Conservation (phyloP, 1,140 invertebrate species). For the Acromyrmex heyeri region DNA sequence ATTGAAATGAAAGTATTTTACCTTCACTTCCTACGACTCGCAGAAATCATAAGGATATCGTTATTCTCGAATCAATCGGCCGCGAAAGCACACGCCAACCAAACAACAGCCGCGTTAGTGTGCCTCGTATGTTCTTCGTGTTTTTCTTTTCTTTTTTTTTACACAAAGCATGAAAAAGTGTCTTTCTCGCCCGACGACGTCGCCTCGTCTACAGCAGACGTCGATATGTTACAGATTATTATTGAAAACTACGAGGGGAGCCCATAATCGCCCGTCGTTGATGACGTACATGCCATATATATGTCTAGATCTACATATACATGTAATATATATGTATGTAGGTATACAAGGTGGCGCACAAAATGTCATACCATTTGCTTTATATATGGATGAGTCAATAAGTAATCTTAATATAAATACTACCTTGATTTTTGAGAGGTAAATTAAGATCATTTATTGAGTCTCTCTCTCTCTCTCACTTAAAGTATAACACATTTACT, state of each 20-base stretch:
- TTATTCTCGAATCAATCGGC: conserved; percentile 28
- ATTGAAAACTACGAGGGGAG: conserved; percentile 14
- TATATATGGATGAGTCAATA: no score
- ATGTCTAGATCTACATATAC: conserved; percentile 15
- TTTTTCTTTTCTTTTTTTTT: not conserved
- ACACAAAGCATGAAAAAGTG: conserved; percentile 24
- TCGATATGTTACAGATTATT: conserved; percentile 46
- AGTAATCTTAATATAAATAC: no score
- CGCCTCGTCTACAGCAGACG: conserved; percentile 21
- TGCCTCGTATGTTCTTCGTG: conserved; percentile 53
- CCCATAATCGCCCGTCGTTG: conserved; percentile 21
- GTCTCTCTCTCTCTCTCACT: no score
- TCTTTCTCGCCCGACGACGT: conserved; percentile 26
- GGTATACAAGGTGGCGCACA: no score
- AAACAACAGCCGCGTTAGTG: conserved; percentile 28
- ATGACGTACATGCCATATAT: conserved; percentile 49
- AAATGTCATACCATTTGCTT: no score
- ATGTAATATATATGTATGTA: conserved; percentile 3
- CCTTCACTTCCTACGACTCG: conserved; percentile 40
- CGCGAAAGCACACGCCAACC: conserved; percentile 1
- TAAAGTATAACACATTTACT: no score
- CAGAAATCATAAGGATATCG: conserved; percentile 28
- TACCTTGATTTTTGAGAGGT: no score
- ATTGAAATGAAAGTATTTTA: conserved; percentile 59
- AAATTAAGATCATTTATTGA: no score